Evolutionary conservation across 2,113 vertebrate genomes (phyloP), one percentile per base, ranked within the genome.

Genomic region (Aepyceros melampus): DNA sequence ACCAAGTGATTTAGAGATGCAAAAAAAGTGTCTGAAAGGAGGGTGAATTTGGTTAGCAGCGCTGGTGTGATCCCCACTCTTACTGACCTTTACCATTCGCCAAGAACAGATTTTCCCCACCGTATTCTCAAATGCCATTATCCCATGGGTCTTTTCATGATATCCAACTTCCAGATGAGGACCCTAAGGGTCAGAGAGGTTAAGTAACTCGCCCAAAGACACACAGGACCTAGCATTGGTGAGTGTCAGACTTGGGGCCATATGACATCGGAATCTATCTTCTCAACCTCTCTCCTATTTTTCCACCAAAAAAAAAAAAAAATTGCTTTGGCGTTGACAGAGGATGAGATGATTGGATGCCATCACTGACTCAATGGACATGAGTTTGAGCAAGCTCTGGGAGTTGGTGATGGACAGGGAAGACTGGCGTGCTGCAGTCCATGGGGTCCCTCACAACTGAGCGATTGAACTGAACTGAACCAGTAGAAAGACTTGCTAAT

Each of bases 101-200:
- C n/a, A 29, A 78, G 86, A 94, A 45, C n/a, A 78, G 21, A 8
- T 62, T 78, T 94, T 40, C 89, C 27, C 71, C 74, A 15, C 7
- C 15, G 23, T 56, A 51, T 45, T 45, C 60, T 43, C 81, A 79
- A n/a, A 6, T 60, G 47, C 56, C 82, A 0, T 11, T 5, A 1
- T 85, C 4, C 4, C 21, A 9, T 7, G 23, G 29, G 9, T 82
- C 53, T 74, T 95, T n/a, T 51, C 3, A 3, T 5, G 51, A 2
- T 16, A 21, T 33, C 49, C 5, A 14, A 2, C 84, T 79, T 93
- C 62, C 27, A 79, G 23, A 17, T 27, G 43, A 88, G 16, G 11
- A 13, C 43, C 16, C n/a, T 33, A 23, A 60, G 51, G 64, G 15
- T 64, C 79, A 93, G 89, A 92, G 85, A 95, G 71, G 58, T 81